Evolutionary conservation across 2,888 invertebrate species (phyloP), one percentile per base, ranked within the genome.

Genomic region (Helicoverpa assulta): DNA sequence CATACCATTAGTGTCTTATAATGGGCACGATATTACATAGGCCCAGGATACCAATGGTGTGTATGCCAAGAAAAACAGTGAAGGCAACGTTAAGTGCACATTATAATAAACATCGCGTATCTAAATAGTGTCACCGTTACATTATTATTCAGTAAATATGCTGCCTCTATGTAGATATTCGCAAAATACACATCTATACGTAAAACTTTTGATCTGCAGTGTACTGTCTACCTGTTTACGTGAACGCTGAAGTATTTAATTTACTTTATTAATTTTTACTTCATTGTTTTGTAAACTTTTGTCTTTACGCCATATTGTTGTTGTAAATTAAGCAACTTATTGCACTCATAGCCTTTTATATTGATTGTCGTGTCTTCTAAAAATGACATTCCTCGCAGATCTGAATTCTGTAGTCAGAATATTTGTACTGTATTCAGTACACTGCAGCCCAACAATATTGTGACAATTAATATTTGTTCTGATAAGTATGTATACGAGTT

Each of bases 91-190:
- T 88, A 88, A 89, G 91, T 90, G 91, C 90, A 89, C 87, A 87
- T 86, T 86, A 86, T 87, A 80, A 87, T 85, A 86, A 86, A 86
- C 85, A 89, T 86, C 84, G 88, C 89, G 77, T 90, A 91, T 83
- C 87, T 91, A 89, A 86, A 85, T 87, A 88, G 77, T 88, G 86
- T 86, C 83, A 88, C 84, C 75, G 86, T 86, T 83, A 85, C 77
- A 86, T 88, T 84, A 89, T 87, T 84, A 89, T 86, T 88, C 89
- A 87, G 92, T 93, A 93, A 93, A 94, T 93, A 94, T 89, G 91
- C 92, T 92, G 92, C 92, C 92, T 93, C 93, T 94, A 94, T 94
- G 92, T 94, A 95, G 93, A 94, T 92, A 90, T 90, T 94, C 93
- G 92, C 93, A 94, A 94, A 95, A 94, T 95, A 94, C 86, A 91